Evolutionary conservation across 35 echinoderm and acorn worm genomes (phyloP).

Genomic region (Acanthaster planci): DNA sequence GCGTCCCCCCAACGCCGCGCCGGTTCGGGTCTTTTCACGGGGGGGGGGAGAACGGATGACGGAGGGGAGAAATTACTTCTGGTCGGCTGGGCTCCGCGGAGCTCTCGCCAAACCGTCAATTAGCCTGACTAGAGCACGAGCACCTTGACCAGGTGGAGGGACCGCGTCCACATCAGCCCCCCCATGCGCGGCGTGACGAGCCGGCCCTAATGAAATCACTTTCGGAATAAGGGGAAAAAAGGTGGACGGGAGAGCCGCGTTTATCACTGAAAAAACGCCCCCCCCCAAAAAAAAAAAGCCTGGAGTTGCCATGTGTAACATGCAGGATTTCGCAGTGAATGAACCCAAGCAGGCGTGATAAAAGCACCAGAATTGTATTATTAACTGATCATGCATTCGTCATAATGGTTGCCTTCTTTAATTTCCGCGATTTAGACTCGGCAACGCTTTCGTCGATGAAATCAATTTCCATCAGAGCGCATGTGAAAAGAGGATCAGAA

Average conservation of each 20-base stretch:
- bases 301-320: not conserved
- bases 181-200: not conserved
- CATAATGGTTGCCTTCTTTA: not conserved
- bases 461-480: too few relatives aligned
- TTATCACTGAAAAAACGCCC: not conserved
- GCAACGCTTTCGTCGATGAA: too few relatives aligned
- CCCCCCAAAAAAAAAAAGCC: not conserved
- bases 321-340: conserved; percentile 12
- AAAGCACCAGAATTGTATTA: not conserved
- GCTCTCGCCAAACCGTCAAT: conserved; percentile 1
- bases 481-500: too few relatives aligned
- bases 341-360: not conserved
- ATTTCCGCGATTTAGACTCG: too few relatives aligned
- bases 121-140: not conserved
- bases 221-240: not conserved
- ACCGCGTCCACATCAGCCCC: not conserved
- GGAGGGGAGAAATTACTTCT: conserved; percentile 22
- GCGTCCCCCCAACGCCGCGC: not conserved
- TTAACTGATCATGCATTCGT: not conserved
- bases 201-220: conserved; percentile 9
- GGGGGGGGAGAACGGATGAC: not conserved
- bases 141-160: conserved; percentile 26
- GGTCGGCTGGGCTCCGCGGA: not conserved
- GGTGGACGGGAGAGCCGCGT: not conserved
- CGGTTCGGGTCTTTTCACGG: not conserved